phyloP scores from a whole-genome alignment of 2,888 invertebrate species.

The Machimus rusticus region DNA sequence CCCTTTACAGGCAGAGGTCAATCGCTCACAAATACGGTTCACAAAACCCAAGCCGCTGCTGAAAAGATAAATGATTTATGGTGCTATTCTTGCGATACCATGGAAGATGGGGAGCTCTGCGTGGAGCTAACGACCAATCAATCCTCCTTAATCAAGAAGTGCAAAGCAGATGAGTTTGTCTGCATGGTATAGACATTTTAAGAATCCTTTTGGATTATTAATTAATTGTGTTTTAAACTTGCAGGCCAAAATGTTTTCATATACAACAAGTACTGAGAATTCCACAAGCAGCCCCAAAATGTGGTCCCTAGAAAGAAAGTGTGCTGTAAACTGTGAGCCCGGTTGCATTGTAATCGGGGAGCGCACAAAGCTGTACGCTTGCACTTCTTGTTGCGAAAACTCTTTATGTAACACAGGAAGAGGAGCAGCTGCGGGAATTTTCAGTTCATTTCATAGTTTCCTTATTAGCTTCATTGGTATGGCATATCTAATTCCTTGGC shows the following conservation, averaged over 20 bases:
- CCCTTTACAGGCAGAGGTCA: conserved; percentile 53
- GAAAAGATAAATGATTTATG: conserved; percentile 80
- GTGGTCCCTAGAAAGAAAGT: conserved; percentile 86
- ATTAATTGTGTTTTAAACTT: background rate
- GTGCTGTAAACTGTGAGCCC: conserved; percentile 82
- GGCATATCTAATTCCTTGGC: background rate
- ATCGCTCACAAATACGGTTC: conserved; percentile 69
- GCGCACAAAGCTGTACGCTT: conserved; percentile 85
- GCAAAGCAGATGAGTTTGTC: conserved; percentile 75
- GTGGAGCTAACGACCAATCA: conserved; percentile 71
- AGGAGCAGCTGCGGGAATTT: conserved; percentile 61
- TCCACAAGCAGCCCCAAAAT: conserved; percentile 76
- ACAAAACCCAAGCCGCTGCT: conserved; percentile 81
- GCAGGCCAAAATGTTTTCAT: conserved; percentile 79
- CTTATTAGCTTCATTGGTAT: background rate
- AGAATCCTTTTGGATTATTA: background rate
- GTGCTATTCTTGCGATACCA: conserved; percentile 83
- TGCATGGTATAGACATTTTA: conserved; percentile 72
- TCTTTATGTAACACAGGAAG: conserved; percentile 82
- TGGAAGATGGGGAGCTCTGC: conserved; percentile 77
- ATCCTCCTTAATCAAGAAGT: conserved; percentile 73
- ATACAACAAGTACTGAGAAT: conserved; percentile 83
- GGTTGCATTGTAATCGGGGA: conserved; percentile 91
- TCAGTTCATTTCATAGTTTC: background rate
- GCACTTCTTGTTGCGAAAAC: conserved; percentile 83